Base-by-base conservation (phyloP, 2,888 invertebrate genomes). In the Rhyacophila evoluta region DNA sequence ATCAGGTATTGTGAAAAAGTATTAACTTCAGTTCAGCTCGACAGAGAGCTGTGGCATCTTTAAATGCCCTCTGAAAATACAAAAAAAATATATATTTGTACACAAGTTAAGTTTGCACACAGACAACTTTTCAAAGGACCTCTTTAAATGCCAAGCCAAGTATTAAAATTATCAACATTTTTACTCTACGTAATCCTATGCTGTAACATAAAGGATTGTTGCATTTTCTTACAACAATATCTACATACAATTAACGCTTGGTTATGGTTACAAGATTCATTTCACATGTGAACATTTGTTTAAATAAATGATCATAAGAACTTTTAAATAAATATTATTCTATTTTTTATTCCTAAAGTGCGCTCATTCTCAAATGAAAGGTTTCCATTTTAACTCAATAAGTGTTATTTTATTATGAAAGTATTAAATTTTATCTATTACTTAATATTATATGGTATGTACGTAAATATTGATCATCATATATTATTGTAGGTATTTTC, bases 241-340 rank as follows among this genome's bases (percentile, higher is more conserved):
- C 55, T 55, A 55, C 55, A 55, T 55, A 55, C 6, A 55, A 55
- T 55, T 55, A 55, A 19, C 55, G 19, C 19, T 55, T 55, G 55
- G 55, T 15, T 19, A 19, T 55, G 55, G 25, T 55, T 19, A 19
- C 19, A 55, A 55, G 12, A 8, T 55, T 19, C 15, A 19, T 33
- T 55, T 41, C 8, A 6, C 19, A 19, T 55, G 10, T 55, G 55
- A 55, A 25, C 55, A 55, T 25, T 55, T 55, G 19, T 2, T 19
- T 55, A 55, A 55, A n/a, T 55, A 55, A 19, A 55, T 19, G 4
- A 33, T 33, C 2, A 33, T 6, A 33, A 55, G 10, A 55, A 19
- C 19, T 55, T 55, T 55, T 19, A 19, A 55, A 55, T 55, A 55
- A 55, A 55, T 55, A 55, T 55, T 55, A 55, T 55, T 55, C 55